These are phyloP conservation scores for Synergus gifuensis DNA, from an alignment of 2,888 invertebrate species.

Conservation along the genomic window DNA sequence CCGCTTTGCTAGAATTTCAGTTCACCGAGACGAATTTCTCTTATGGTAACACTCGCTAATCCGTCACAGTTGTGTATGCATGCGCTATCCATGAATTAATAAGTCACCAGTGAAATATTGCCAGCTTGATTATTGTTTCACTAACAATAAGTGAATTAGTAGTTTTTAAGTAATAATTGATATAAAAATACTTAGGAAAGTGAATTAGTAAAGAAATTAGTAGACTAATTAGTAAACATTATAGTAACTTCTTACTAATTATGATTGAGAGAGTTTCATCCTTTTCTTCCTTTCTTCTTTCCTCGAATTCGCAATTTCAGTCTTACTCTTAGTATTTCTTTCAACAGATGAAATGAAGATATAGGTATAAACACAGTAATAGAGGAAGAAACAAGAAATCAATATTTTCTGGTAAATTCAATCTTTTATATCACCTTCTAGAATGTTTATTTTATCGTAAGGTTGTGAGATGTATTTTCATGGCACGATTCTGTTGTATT, in stretches of 20 bases:
- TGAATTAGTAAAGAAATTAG: no score
- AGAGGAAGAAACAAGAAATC: background rate
- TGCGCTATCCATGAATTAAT: background rate
- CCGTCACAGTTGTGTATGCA: constrained; percentile 30
- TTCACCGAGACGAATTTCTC: constrained; percentile 18
- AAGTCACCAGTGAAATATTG: no score
- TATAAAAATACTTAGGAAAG: no score
- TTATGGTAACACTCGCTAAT: constrained; percentile 26
- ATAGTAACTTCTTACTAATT: no score
- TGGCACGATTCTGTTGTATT: background rate
- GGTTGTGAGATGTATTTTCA: background rate
- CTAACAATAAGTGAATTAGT: no score
- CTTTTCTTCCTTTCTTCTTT: background rate
- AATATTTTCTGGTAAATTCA: background rate
- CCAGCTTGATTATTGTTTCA: no score
- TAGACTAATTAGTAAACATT: no score
- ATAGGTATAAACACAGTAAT: background rate
- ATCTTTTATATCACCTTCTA: background rate
- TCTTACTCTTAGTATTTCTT: background rate
- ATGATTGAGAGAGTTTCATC: no score
- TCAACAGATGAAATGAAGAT: background rate
- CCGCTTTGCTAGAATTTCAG: constrained; percentile 17
- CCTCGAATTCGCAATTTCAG: constrained; percentile 7
- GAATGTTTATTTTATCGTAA: background rate
- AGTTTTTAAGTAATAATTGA: no score